Conservation (phyloP, 2,797 vertebrate species). For the Picus viridis region DNA sequence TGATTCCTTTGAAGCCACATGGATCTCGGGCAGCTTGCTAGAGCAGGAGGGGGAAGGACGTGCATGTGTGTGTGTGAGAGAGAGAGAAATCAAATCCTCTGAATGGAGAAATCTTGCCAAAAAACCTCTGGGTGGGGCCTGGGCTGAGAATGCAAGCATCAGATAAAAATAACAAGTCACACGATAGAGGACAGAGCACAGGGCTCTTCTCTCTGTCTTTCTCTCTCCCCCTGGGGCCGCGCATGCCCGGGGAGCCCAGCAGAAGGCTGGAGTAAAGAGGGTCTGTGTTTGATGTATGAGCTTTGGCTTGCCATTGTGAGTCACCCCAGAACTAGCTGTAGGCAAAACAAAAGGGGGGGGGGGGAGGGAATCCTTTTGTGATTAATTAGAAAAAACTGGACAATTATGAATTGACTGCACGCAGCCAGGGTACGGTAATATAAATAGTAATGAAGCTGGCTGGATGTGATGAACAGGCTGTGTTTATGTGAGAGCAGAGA, state of each 20-base stretch:
- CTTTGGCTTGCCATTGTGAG: conserved; percentile 87
- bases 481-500: conserved; percentile 75
- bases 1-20: conserved; percentile 13
- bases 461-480: conserved; percentile 75
- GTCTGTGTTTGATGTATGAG: conserved; percentile 88
- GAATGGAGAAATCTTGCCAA: conserved; percentile 64
- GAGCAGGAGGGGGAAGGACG: neutral
- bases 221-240: conserved; percentile 76
- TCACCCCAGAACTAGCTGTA: conserved; percentile 86
- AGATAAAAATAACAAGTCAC: conserved; percentile 93
- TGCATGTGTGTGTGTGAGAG: accelerated
- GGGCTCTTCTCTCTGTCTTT: conserved; percentile 73
- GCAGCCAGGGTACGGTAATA: conserved; percentile 82
- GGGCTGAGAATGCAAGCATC: conserved; percentile 83
- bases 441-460: conserved; percentile 87
- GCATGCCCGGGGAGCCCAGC: conserved; percentile 75
- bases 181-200: conserved; percentile 83
- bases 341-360: conserved; percentile 79
- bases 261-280: conserved; percentile 79
- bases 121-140: conserved; percentile 71
- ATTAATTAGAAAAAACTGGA: conserved; percentile 93
- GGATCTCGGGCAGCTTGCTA: neutral
- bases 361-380: conserved; percentile 84
- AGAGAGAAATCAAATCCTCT: conserved; percentile 18
- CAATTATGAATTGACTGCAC: conserved; percentile 89